Percentiles rank a stretch among this genome's conserved stretches.
Conservation (phyloP, 2,888 invertebrate species). For the Leucophenga montana region DNA sequence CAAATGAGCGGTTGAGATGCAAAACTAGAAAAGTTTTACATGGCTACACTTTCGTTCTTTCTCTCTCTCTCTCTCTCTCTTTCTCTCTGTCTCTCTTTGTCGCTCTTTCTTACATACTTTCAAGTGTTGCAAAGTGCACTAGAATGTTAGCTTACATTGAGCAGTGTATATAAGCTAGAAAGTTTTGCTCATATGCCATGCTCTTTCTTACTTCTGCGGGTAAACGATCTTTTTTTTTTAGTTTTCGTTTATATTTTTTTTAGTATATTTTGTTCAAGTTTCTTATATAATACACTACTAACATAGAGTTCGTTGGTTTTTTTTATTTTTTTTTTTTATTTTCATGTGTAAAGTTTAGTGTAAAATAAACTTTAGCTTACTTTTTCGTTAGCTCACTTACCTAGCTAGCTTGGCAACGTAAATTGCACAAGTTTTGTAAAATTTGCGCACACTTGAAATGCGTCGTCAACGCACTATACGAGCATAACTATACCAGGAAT, state of each 20-base stretch:
- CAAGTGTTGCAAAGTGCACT: conserved; percentile 28
- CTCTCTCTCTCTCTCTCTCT: too few species aligned
- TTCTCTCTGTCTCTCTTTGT: too few species aligned
- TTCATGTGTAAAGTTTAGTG: neutral
- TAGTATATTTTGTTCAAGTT: neutral
- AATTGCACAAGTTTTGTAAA: conserved; percentile 65
- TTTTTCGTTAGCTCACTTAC: neutral
- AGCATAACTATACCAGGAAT: neutral
- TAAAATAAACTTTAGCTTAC: conserved; percentile 23
- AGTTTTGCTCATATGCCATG: conserved; percentile 38
- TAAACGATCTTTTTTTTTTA: conserved; percentile 5
- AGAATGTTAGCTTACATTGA: neutral
- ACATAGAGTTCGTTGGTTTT: neutral
- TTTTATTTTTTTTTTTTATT: neutral
- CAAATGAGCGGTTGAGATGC: conserved; percentile 58
- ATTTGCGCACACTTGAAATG: conserved; percentile 42
- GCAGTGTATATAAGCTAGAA: neutral
- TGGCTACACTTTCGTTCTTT: conserved; percentile 2
- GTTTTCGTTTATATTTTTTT: neutral
- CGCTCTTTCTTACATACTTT: too few species aligned
- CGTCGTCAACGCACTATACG: neutral
- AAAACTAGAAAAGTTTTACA: conserved; percentile 30
- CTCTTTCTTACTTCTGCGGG: conserved; percentile 42
- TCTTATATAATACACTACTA: too few species aligned
- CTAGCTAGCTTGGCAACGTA: conserved; percentile 21